Evolutionary conservation across 2,888 invertebrate genomes (phyloP), one percentile per base, ranked within the genome.

Genomic region (Elmis aenea): DNA sequence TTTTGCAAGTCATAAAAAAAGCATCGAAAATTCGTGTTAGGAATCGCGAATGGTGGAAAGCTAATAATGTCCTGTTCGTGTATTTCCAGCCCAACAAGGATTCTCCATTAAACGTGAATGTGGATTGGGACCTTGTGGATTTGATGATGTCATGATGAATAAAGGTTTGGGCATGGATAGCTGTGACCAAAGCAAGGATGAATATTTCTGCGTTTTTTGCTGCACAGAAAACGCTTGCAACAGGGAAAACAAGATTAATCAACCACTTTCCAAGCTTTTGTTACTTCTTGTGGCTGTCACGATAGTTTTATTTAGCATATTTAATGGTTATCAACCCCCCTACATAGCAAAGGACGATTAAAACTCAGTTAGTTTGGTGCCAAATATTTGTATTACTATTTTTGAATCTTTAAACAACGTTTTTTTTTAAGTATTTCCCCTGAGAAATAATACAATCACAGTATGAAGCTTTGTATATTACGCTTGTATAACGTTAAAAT

Each of bases 191-290:
- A 62, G 55, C 37, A 62, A 60, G 41, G 55, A 64, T 27, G 65
- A 68, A 35, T 69, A 60, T 50, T 69, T 65, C 42, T 71, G 71
- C 44, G 53, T 69, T 2, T 61, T 59, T 45, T 71, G 71, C 51
- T 71, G 71, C 48, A 58, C 49, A 32, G 61, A 58, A 26, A 65
- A 50, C 43, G 70, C 67, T 2, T 71, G 71, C 47, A 71, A 71
- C 50, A 61, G 62, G 45, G 63, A 50, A 33, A 24, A 37, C 4
- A 40, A 41, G 2, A 9, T 25, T 10, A 16, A 18, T 21, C 12
- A 25, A 8, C 33, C 14, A 13, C 31, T 38, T 26, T 38, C 42
- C 9, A 16, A 37, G 14, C 13, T 32, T 5, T 28, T 33, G 10
- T 13, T 37, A 11, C n/a, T 36, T 26, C 25, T 27, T 6, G 10